Evolutionary conservation across 2,113 vertebrate species (phyloP).

Genomic region (Pao palembangensis): DNA sequence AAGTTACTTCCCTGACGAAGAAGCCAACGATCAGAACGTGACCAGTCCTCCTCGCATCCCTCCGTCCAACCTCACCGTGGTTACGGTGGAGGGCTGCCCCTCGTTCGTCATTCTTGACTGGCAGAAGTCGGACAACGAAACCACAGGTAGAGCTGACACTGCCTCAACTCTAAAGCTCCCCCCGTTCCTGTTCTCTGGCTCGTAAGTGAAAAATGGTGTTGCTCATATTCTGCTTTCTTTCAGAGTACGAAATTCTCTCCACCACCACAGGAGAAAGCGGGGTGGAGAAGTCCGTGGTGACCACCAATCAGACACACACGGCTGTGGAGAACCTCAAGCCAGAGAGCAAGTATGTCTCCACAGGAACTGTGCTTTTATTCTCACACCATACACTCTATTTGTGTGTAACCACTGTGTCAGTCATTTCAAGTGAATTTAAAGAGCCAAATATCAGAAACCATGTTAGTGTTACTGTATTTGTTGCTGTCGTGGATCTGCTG

Average conservation of each 20-base stretch:
- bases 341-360: constrained; percentile 82
- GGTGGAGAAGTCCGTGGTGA: constrained; percentile 81
- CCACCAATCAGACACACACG: constrained; percentile 92
- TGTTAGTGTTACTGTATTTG: background rate
- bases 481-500: background rate
- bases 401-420: background rate
- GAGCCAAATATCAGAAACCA: constrained; percentile 5
- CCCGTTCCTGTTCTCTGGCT: background rate
- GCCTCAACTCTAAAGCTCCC: background rate
- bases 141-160: constrained; percentile 76
- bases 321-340: constrained; percentile 95
- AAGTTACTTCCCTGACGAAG: constrained; percentile 81
- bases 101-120: constrained; percentile 94
- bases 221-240: constrained; percentile 1
- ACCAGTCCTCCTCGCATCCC: constrained; percentile 81
- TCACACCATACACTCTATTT: background rate
- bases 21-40: constrained; percentile 75
- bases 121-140: constrained; percentile 88
- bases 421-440: constrained; percentile 43
- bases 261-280: constrained; percentile 82
- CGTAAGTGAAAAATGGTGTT: background rate
- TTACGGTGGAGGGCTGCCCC: constrained; percentile 94
- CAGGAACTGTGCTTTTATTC: background rate
- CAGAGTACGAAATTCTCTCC: constrained; percentile 92
- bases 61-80: constrained; percentile 91